Base-by-base conservation (phyloP, 2,113 vertebrate species). In the Tychaedon coryphoeus region DNA sequence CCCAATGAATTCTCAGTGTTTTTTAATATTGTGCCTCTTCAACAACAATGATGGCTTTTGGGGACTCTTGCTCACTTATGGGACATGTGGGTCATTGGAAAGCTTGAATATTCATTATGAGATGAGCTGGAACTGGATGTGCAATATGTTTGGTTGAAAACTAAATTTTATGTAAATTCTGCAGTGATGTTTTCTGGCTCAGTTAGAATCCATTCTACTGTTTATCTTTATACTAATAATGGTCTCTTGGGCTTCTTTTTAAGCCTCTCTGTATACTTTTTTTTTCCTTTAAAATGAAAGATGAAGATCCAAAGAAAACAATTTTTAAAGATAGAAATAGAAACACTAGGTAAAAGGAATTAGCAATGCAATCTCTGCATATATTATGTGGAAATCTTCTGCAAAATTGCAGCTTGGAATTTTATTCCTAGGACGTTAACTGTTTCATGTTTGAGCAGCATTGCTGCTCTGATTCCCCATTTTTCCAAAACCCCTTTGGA, bases 101-200 rank as follows among this genome's bases (percentile, higher is more conserved):
- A 93, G 70, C 93, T 90, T 92, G 84, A 97, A 95, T 92, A 94
- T 95, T 94, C 91, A 91, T 95, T 90, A 85, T 62, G 84, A 97
- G 94, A 97, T 95, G 94, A 95, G 95, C 91, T 94, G 91, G 81
- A 95, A 96, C 93, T 91, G 45, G 58, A 89, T 94, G 25, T 61
- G 77, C 76, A 96, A 84, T 91, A 91, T 90, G 74, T 94, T 93
- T 94, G 87, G 77, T 95, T 91, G 87, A 91, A 90, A 95, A 96
- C 86, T 91, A 95, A 96, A 95, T 97, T 96, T 96, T 95, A 97
- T 95, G 89, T 91, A 96, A 93, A 96, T 95, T 96, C 89, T 93
- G 58, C 77, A 87, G 66, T 93, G 90, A 93, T 97, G 89, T 95
- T 97, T 95, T 94, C 88, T 96, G 88, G 90, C 92, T 96, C 93